Conservation (phyloP, 2,797 vertebrate species). For the Tadarida brasiliensis region DNA sequence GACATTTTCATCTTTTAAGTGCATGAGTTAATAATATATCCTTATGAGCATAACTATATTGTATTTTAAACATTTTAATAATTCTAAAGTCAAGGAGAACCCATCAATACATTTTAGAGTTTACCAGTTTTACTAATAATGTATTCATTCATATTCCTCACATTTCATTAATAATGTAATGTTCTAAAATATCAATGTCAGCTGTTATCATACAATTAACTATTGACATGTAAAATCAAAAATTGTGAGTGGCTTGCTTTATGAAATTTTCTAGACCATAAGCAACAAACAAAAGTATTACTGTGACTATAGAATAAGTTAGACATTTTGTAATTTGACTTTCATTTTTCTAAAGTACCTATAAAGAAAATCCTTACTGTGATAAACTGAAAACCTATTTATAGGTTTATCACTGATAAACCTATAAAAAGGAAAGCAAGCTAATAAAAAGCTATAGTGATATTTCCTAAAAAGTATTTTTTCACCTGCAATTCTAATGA, state of each 20-base stretch:
- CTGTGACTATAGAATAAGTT: not conserved
- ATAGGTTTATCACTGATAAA: constrained; percentile 46
- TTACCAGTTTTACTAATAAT: constrained; percentile 31
- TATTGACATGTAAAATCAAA: constrained; percentile 24
- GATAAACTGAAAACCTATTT: constrained; percentile 63
- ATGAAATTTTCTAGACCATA: constrained; percentile 40
- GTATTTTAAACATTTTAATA: constrained; percentile 48
- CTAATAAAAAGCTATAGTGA: constrained; percentile 55
- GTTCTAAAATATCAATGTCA: constrained; percentile 56
- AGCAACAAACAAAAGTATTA: constrained; percentile 49
- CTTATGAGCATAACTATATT: constrained; percentile 21
- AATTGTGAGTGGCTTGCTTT: not conserved
- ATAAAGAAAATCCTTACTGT: constrained; percentile 62
- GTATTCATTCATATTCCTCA: constrained; percentile 25
- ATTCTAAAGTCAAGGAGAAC: constrained; percentile 53
- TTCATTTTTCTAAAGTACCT: constrained; percentile 52
- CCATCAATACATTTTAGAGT: constrained; percentile 7
- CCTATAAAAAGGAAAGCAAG: constrained; percentile 56
- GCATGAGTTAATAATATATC: not conserved
- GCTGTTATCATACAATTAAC: constrained; percentile 54
- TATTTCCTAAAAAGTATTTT: constrained; percentile 67
- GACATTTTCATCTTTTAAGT: constrained; percentile 49
- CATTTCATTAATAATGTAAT: constrained; percentile 58
- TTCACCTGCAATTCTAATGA: constrained; percentile 67
- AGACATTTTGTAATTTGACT: constrained; percentile 34